These are phyloP conservation scores for Drosophila peninsularis DNA, from an alignment of 2,888 invertebrate genomes.

Conservation along the genomic window DNA sequence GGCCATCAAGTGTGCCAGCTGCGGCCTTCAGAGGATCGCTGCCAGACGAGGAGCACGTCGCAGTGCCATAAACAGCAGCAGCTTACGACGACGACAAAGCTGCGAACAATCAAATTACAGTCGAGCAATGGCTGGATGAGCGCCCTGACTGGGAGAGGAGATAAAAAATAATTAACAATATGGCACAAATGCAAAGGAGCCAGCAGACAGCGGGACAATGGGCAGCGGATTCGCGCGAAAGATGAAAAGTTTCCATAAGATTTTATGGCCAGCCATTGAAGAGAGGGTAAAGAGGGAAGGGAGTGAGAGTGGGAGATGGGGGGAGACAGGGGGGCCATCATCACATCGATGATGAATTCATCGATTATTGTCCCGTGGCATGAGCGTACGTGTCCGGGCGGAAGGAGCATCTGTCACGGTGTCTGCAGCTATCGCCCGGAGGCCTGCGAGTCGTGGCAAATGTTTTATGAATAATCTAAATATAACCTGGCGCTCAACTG, in stretches of 20 bases:
- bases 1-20: conserved; percentile 11
- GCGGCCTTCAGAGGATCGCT: conserved; percentile 4
- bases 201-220: not conserved
- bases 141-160: conserved; percentile 2
- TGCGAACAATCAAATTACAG: conserved; percentile 55
- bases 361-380: conserved; percentile 52
- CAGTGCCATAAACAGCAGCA: conserved; percentile 53
- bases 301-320: too few species aligned
- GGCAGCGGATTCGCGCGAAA: not conserved
- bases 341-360: conserved; percentile 43
- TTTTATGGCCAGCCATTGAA: conserved; percentile 3
- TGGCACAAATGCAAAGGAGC: conserved; percentile 1
- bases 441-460: not conserved
- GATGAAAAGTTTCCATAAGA: conserved; percentile 18
- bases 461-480: conserved; percentile 22
- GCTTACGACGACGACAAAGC: conserved; percentile 30
- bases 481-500: conserved; percentile 6
- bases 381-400: conserved; percentile 26
- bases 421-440: conserved; percentile 2
- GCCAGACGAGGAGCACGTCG: conserved; percentile 20
- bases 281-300: not conserved
- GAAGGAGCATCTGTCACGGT: conserved; percentile 14
- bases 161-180: conserved; percentile 36
- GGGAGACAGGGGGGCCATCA: not conserved
- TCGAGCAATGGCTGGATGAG: conserved; percentile 4